Evolutionary conservation across 2,113 vertebrate species (phyloP).

Genomic region (Peromyscus leucopus): DNA sequence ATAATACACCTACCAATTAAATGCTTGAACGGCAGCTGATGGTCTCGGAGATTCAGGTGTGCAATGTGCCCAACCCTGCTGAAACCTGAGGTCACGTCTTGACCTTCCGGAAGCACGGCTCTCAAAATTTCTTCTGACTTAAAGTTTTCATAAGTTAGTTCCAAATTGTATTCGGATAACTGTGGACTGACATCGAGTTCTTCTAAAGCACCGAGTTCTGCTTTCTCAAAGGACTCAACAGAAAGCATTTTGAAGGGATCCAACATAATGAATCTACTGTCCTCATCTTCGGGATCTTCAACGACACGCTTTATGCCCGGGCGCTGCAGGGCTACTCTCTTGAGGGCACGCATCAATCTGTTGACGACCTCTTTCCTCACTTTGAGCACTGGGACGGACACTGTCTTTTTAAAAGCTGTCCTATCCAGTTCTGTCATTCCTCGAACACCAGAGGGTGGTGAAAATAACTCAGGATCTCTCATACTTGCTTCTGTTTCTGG

Average conservation of each 20-base stretch:
- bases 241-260: slow-evolving; percentile 91
- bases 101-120: slow-evolving; percentile 95
- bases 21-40: slow-evolving; percentile 94
- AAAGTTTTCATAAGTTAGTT: slow-evolving; percentile 94
- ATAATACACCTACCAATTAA: slow-evolving; percentile 92
- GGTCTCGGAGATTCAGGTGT: slow-evolving; percentile 97
- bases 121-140: slow-evolving; percentile 95
- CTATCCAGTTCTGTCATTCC: slow-evolving; percentile 95
- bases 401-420: slow-evolving; percentile 92
- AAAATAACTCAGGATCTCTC: slow-evolving; percentile 88
- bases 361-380: slow-evolving; percentile 90
- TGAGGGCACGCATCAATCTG: slow-evolving; percentile 90
- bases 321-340: slow-evolving; percentile 89
- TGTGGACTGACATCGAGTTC: slow-evolving; percentile 87
- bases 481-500: slow-evolving; percentile 80
- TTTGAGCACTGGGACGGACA: slow-evolving; percentile 92
- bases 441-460: slow-evolving; percentile 89
- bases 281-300: slow-evolving; percentile 89
- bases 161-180: slow-evolving; percentile 88
- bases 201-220: slow-evolving; percentile 88
- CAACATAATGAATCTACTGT: slow-evolving; percentile 89
- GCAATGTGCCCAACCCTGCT: slow-evolving; percentile 97
- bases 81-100: slow-evolving; percentile 95
- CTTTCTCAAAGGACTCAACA: slow-evolving; percentile 86
- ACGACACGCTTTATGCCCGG: slow-evolving; percentile 93